Evolutionary conservation across 2,797 vertebrate species (phyloP).

Genomic region (Enteromius afrohamiltoni): DNA sequence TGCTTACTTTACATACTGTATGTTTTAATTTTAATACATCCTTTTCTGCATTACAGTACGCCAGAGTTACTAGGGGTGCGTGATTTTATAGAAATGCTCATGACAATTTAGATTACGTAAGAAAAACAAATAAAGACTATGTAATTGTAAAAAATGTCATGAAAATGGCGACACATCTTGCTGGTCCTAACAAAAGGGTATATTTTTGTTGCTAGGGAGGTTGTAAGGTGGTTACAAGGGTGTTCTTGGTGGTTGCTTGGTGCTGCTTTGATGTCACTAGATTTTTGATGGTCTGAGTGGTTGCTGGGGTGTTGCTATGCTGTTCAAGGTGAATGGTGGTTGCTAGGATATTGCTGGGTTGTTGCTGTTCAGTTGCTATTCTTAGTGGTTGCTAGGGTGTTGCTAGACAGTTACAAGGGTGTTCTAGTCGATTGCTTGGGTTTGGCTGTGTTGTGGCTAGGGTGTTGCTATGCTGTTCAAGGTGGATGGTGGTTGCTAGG

Average conservation of each 20-base stretch:
- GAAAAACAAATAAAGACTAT: not conserved
- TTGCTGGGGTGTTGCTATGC: not conserved
- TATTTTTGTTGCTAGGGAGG: not conserved
- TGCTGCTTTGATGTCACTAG: not conserved
- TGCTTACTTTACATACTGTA: not conserved
- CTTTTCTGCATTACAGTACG: not conserved
- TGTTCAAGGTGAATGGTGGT: not conserved
- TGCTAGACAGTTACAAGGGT: not conserved
- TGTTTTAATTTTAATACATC: not conserved
- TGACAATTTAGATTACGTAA: not conserved
- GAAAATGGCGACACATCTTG: not conserved
- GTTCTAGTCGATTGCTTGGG: not conserved
- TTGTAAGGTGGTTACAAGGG: too few species aligned
- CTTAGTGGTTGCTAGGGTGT: not conserved
- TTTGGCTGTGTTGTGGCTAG: not conserved
- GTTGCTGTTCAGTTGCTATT: too few species aligned
- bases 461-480: too few species aligned
- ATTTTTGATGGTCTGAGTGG: too few species aligned
- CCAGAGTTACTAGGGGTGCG: not conserved
- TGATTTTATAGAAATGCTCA: not conserved
- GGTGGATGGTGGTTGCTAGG: too few species aligned
- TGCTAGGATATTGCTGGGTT: too few species aligned
- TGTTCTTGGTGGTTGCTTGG: not conserved
- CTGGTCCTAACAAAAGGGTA: not conserved
- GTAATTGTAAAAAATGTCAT: not conserved